Evolutionary conservation across 2,797 vertebrate species (phyloP).

Genomic region (Alca torda): DNA sequence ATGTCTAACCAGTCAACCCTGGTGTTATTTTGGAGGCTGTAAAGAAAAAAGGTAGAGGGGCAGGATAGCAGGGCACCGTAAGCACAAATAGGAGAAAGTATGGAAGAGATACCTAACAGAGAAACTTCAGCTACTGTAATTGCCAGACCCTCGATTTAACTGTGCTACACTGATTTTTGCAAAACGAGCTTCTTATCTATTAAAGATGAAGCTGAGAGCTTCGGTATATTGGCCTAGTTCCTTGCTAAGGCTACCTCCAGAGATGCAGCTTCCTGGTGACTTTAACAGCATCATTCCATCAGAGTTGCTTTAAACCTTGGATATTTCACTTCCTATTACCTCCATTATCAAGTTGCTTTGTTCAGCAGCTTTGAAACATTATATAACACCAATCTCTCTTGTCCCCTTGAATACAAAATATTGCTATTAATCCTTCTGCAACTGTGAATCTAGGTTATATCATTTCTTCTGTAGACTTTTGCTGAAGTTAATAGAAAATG

Average conservation of each 20-base stretch:
- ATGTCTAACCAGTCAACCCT: background rate
- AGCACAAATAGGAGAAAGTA: background rate
- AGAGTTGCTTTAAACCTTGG: slow-evolving; percentile 39
- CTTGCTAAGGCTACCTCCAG: slow-evolving; percentile 31
- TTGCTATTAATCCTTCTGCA: slow-evolving; percentile 40
- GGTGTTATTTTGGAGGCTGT: background rate
- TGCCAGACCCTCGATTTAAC: background rate
- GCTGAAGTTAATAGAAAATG: slow-evolving; percentile 42
- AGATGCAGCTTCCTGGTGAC: slow-evolving; percentile 39
- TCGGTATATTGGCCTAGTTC: slow-evolving; percentile 41
- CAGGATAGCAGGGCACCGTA: background rate
- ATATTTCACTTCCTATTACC: slow-evolving; percentile 53
- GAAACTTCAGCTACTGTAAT: background rate
- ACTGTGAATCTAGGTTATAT: slow-evolving; percentile 44
- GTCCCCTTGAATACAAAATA: slow-evolving; percentile 34
- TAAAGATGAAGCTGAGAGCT: slow-evolving; percentile 44
- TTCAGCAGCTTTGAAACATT: slow-evolving; percentile 63
- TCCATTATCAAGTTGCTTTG: slow-evolving; percentile 59
- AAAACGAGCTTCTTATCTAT: slow-evolving; percentile 35
- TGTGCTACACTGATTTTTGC: background rate
- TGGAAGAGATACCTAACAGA: background rate
- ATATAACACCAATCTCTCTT: slow-evolving; percentile 33
- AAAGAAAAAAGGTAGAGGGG: background rate
- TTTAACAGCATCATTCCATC: slow-evolving; percentile 35
- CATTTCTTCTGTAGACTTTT: background rate